phyloP scores from a whole-genome alignment of 2,797 vertebrate genomes.

The Neosilurus mollespiculum region DNA sequence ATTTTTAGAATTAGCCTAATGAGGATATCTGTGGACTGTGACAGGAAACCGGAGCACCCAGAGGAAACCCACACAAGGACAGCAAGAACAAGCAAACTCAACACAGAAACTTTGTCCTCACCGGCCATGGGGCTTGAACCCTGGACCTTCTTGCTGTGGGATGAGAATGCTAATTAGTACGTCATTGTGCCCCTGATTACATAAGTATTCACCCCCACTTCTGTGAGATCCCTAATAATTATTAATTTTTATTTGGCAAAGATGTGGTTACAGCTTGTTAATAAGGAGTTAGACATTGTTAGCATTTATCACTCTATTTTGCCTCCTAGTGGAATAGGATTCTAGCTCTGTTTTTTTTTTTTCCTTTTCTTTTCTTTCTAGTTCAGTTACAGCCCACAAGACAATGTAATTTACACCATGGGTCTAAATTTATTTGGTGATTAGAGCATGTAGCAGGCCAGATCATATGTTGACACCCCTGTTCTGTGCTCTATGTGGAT shows the following conservation, averaged over 20 bases:
- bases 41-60: no score
- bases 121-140: no score
- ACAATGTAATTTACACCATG: background rate
- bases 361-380: background rate
- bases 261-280: background rate
- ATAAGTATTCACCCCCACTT: background rate
- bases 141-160: no score
- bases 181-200: background rate
- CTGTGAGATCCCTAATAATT: background rate
- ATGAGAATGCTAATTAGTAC: no score
- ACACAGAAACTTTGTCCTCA: no score
- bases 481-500: background rate
- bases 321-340: conserved; percentile 14
- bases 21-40: no score
- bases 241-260: background rate
- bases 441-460: background rate
- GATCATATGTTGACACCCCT: background rate
- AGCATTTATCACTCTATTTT: conserved; percentile 15
- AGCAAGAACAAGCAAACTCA: no score
- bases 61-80: no score
- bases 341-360: no score
- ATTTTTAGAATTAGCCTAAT: no score
- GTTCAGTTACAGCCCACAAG: background rate
- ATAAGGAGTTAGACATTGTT: background rate
- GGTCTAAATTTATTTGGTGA: background rate